Percentiles rank a stretch among this genome's conserved stretches.
Evolutionary conservation across 2,797 vertebrate genomes (phyloP).

Genomic region (Hippoglossus hippoglossus): DNA sequence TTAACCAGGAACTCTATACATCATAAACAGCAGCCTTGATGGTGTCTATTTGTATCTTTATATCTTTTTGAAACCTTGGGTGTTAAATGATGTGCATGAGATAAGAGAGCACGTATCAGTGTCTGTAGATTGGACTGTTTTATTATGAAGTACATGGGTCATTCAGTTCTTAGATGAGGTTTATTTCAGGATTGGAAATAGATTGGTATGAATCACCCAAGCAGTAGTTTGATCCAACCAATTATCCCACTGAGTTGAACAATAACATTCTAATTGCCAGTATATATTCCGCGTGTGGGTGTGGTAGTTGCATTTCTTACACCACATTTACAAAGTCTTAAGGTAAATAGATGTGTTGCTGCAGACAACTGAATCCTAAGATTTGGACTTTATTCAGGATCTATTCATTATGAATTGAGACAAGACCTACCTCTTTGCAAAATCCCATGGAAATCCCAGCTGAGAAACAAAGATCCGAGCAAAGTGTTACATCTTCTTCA

Average conservation of each 20-base stretch:
- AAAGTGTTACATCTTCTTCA: neutral
- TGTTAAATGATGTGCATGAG: neutral
- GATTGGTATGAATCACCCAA: slow-evolving; percentile 26
- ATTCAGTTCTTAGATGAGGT: slow-evolving; percentile 26
- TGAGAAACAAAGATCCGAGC: neutral
- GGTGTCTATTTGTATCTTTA: neutral
- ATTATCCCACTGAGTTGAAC: slow-evolving; percentile 34
- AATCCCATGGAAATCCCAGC: no score
- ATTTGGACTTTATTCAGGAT: neutral
- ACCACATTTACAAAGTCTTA: neutral
- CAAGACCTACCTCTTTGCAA: neutral
- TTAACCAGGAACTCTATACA: neutral
- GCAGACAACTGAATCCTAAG: neutral
- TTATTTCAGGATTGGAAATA: slow-evolving; percentile 23
- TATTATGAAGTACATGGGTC: slow-evolving; percentile 14
- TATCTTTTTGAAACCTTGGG: neutral
- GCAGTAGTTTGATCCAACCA: slow-evolving; percentile 29
- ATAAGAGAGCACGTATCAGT: slow-evolving; percentile 9
- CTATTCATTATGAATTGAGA: neutral
- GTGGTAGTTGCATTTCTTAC: neutral
- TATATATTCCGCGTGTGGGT: neutral
- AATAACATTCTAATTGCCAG: slow-evolving; percentile 4
- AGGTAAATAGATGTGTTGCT: neutral
- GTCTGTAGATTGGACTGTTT: slow-evolving; percentile 17
- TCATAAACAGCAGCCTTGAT: neutral